A percentile compares a stretch with the other conserved stretches of the same genome.
Evolutionary conservation across 1,140 invertebrate genomes (phyloP).

Genomic region (Cyclina sinensis): DNA sequence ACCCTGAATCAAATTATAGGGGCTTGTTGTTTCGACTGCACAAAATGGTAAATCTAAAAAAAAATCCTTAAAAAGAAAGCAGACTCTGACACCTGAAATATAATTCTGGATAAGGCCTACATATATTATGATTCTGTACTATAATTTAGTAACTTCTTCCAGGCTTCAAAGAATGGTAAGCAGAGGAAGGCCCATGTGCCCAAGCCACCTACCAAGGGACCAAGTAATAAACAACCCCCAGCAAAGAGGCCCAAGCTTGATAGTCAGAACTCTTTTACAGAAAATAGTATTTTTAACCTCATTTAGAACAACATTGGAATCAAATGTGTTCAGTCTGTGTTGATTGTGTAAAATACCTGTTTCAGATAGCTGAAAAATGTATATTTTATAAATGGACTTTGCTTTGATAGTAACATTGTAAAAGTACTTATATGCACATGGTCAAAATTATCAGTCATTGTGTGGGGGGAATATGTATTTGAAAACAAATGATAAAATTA

Average conservation of each 20-base stretch:
- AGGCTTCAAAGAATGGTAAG: conserved; percentile 62
- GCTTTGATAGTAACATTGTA: too few relatives aligned
- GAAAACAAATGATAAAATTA: too few relatives aligned
- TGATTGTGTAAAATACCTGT: background rate
- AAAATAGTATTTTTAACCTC: conserved; percentile 73
- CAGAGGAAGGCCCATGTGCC: conserved; percentile 71
- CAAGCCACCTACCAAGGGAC: conserved; percentile 1
- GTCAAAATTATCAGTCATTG: too few relatives aligned
- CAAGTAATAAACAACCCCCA: conserved; percentile 55
- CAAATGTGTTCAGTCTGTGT: background rate
- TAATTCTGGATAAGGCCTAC: too few relatives aligned
- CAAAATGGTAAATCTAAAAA: too few relatives aligned
- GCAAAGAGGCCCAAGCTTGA: conserved; percentile 72
- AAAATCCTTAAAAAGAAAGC: too few relatives aligned
- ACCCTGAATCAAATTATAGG: too few relatives aligned
- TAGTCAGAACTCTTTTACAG: conserved; percentile 69
- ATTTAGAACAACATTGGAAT: conserved; percentile 39
- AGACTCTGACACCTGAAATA: too few relatives aligned
- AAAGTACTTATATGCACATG: background rate
- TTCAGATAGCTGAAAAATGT: background rate
- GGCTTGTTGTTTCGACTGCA: too few relatives aligned
- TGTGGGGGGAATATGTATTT: too few relatives aligned
- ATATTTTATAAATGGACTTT: background rate
- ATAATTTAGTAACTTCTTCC: too few relatives aligned
- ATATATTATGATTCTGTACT: too few relatives aligned